Base-by-base conservation (phyloP, 2,113 vertebrate genomes). In the Stegastes partitus region DNA sequence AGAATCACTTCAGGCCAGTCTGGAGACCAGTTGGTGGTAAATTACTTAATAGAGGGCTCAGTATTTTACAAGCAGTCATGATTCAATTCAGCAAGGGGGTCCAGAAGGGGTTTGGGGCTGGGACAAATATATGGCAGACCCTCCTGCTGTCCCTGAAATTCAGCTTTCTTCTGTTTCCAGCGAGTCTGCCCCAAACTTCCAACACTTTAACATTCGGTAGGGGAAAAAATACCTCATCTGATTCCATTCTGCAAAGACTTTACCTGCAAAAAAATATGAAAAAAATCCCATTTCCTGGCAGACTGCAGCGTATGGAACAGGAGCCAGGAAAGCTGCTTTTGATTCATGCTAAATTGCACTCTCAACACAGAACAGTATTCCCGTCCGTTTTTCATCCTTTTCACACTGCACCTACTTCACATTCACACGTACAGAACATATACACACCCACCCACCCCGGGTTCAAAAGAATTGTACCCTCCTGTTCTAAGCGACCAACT, bases 261-360 rank as follows among this genome's bases (percentile, higher is more conserved):
- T 92, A 94, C 93, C 93, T 94, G 91, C 82, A 87, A 90, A 91
- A 90, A 91, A 91, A 80, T 79, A 64, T 74, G 54, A 85, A 88
- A 87, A 93, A 92, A 93, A 91, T 79, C 74, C 81, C 69, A 90
- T 92, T 93, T 94, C 92, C 91, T 93, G 92, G 91, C 92, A 91
- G 85, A 68, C 80, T 9, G 69, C 64, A 83, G 82, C 65, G 19
- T n/a, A 74, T 68, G 72, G 90, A 88, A 77, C 57, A 21, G 39
- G 82, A 88, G 91, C 93, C 93, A 94, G 91, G 85, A 94, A 93
- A 93, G 90, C 92, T 93, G 89, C 84, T 92, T 94, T 93, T 90
- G 92, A 93, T 93, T 93, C 92, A 89, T 93, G 90, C 80, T 93
- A 93, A 93, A 93, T 93, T 92, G 84, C 91, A 89, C 86, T 87